Percentiles rank a stretch among this genome's conserved stretches.
These are phyloP conservation scores for Coelopa pilipes DNA, from an alignment of 2,888 invertebrate species.

Conservation along the genomic window DNA sequence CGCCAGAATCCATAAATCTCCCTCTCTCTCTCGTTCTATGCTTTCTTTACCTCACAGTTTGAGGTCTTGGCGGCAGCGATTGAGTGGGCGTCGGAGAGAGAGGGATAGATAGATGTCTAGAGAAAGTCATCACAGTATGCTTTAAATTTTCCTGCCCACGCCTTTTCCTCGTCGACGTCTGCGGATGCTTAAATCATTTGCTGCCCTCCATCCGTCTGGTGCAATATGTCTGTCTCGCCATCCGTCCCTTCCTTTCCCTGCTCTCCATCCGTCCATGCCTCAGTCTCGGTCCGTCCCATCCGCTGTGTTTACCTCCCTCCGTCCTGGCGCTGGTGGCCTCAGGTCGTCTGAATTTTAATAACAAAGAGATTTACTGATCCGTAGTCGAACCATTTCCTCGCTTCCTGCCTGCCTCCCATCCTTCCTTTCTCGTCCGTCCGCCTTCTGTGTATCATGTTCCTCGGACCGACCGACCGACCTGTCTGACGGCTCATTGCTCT, in stretches of 20 bases:
- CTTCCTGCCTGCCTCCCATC: no score
- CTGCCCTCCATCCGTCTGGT: background rate
- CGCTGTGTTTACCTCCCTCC: background rate
- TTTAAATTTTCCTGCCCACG: constrained; percentile 4
- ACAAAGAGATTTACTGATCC: constrained; percentile 9
- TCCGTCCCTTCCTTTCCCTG: no score
- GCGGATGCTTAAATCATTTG: constrained; percentile 4
- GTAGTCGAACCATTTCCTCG: no score
- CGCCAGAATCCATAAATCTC: background rate
- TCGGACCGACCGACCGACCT: background rate
- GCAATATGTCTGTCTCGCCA: background rate
- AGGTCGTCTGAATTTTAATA: background rate
- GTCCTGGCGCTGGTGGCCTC: background rate
- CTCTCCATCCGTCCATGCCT: no score
- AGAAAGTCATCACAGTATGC: background rate
- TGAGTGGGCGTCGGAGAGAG: no score
- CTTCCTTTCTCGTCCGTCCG: no score
- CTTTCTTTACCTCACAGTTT: no score
- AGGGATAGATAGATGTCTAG: background rate
- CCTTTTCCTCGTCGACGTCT: background rate
- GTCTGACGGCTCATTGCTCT: background rate
- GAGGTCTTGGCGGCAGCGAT: no score
- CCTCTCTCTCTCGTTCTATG: background rate
- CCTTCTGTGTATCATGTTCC: background rate
- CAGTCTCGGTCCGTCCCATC: background rate